A percentile compares a stretch with the other conserved stretches of the same genome.
phyloP scores from a whole-genome alignment of 2,797 vertebrate species.

The Macropodus opercularis region DNA sequence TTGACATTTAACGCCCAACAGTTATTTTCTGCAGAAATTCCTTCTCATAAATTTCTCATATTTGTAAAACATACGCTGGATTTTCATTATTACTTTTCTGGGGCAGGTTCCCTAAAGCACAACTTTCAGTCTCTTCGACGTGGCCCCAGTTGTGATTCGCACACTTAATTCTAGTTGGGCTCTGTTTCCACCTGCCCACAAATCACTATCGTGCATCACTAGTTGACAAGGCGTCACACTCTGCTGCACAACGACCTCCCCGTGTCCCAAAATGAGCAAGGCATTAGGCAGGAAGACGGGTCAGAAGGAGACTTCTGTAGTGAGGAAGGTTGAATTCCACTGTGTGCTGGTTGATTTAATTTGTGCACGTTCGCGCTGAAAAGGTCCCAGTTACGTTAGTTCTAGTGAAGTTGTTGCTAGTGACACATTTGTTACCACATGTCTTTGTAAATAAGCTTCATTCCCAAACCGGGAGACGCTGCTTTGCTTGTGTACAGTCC shows the following conservation, averaged over 20 bases:
- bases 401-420: too few relatives aligned
- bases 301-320: conserved; percentile 15
- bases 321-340: conserved; percentile 21
- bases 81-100: conserved; percentile 23
- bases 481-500: too few relatives aligned
- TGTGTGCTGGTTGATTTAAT: conserved; percentile 18
- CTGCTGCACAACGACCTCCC: conserved; percentile 57
- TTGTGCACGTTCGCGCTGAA: not conserved
- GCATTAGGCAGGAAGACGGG: conserved; percentile 43
- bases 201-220: conserved; percentile 72
- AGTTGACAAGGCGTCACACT: conserved; percentile 57
- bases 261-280: conserved; percentile 17
- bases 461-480: too few relatives aligned
- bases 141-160: conserved; percentile 40
- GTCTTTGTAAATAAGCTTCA: too few relatives aligned
- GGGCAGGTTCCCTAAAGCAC: conserved; percentile 17
- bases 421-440: too few relatives aligned
- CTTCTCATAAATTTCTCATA: conserved; percentile 1
- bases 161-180: conserved; percentile 41
- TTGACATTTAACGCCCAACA: conserved; percentile 8
- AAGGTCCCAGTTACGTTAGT: not conserved
- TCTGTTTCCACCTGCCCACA: conserved; percentile 56
- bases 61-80: conserved; percentile 21
- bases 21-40: conserved; percentile 8
- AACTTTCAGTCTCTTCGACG: conserved; percentile 29